Conservation (phyloP, 2,797 vertebrate genomes). For the Cheirogaleus major region DNA sequence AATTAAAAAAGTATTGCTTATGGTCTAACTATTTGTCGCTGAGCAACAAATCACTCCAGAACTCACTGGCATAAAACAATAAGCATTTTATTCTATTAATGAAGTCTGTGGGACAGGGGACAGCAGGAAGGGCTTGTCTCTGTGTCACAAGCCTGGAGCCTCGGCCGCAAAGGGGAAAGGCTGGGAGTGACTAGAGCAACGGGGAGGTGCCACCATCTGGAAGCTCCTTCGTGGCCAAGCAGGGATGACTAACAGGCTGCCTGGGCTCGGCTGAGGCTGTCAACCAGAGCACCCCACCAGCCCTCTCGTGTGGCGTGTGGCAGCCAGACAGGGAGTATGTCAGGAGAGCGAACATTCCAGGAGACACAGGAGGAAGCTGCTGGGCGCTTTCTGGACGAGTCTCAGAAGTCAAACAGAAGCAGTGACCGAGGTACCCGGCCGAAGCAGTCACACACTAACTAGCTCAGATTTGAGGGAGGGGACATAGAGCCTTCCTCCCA, state of each 20-base stretch:
- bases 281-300: neutral
- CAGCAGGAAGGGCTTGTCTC: neutral
- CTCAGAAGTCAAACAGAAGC: neutral
- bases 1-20: neutral
- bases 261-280: neutral
- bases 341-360: neutral
- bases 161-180: neutral
- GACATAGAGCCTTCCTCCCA: neutral
- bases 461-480: neutral
- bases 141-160: neutral
- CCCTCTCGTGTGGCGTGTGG: neutral
- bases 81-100: neutral
- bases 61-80: neutral
- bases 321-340: neutral
- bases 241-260: neutral
- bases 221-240: neutral
- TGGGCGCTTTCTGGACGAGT: neutral
- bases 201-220: neutral
- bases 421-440: fast-evolving
- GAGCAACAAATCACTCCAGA: neutral
- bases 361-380: neutral
- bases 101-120: neutral
- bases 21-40: slow-evolving; percentile 17
- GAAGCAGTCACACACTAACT: neutral
- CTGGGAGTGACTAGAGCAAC: neutral